Conservation (phyloP, 2,797 vertebrate species). For the Percopsis omiscomaycus region DNA sequence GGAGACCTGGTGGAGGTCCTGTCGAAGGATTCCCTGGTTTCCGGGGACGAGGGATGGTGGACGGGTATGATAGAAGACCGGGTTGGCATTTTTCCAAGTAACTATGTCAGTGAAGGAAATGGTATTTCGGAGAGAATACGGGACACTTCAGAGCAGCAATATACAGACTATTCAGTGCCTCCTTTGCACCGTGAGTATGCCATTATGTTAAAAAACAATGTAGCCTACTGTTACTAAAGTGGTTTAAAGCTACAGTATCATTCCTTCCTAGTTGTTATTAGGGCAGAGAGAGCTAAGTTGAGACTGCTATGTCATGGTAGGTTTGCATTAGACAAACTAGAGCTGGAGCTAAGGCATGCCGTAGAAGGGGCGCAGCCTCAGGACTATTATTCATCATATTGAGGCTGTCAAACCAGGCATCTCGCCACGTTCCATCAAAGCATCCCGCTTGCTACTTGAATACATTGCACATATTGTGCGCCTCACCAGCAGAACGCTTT, state of each 20-base stretch:
- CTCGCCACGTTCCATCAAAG: constrained; percentile 13
- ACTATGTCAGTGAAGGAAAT: constrained; percentile 88
- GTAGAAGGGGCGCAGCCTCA: constrained; percentile 49
- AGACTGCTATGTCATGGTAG: constrained; percentile 67
- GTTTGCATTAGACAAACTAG: constrained; percentile 15
- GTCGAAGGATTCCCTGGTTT: constrained; percentile 93
- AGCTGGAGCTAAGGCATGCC: constrained; percentile 39
- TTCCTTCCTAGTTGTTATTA: neutral
- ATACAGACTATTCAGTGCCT: constrained; percentile 72
- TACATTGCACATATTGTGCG: constrained; percentile 19
- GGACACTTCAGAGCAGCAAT: constrained; percentile 74
- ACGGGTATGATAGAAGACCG: constrained; percentile 91
- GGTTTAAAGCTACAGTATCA: constrained; percentile 1
- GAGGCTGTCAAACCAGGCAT: constrained; percentile 33
- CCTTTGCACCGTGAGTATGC: constrained; percentile 77
- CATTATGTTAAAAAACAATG: constrained; percentile 42
- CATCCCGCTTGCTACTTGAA: constrained; percentile 23
- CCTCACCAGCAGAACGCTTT: constrained; percentile 16
- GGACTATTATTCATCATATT: constrained; percentile 47
- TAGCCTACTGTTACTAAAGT: neutral
- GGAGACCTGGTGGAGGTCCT: constrained; percentile 92
- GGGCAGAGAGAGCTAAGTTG: constrained; percentile 21
- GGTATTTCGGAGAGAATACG: constrained; percentile 81
- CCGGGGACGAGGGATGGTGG: constrained; percentile 97
- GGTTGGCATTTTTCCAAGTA: constrained; percentile 90